These are phyloP conservation scores for Catalaphyllia jardinei DNA, from an alignment of 64 coral and sea anemone species.

Conservation along the genomic window DNA sequence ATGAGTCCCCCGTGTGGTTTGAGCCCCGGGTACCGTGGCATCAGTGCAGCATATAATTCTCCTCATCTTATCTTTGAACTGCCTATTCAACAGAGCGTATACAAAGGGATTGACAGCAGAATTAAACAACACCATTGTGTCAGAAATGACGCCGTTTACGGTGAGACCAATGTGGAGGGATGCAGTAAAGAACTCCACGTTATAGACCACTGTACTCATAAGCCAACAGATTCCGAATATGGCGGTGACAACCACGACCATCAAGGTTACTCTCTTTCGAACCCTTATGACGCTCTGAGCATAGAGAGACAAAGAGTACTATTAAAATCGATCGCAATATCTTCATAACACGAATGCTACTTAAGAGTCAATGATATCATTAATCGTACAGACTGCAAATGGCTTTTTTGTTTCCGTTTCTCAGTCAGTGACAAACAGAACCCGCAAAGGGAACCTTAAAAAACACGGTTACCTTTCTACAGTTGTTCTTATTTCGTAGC, in stretches of 20 bases:
- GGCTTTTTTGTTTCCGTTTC: no score
- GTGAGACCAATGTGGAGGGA: neutral
- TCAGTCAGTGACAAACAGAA: no score
- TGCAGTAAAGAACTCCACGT: neutral
- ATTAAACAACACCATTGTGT: constrained; percentile 49
- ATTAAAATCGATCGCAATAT: neutral
- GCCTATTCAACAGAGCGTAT: constrained; percentile 33
- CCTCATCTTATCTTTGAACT: constrained; percentile 16
- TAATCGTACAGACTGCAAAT: no score
- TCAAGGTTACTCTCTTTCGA: constrained; percentile 42
- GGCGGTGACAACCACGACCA: constrained; percentile 38
- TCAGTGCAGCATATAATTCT: neutral
- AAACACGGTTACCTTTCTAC: no score
- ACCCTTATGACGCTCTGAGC: neutral
- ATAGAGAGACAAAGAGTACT: neutral
- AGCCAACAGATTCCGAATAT: constrained; percentile 26
- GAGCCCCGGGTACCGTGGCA: neutral
- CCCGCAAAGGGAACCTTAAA: no score
- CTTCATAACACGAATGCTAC: neutral
- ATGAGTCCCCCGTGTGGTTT: neutral
- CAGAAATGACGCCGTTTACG: neutral
- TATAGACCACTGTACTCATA: constrained; percentile 2
- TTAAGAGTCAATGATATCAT: neutral
- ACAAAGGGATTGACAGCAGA: constrained; percentile 62
- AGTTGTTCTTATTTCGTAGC: no score